Evolutionary conservation across 2,797 vertebrate species (phyloP).

Genomic region (Margarornis squamiger): DNA sequence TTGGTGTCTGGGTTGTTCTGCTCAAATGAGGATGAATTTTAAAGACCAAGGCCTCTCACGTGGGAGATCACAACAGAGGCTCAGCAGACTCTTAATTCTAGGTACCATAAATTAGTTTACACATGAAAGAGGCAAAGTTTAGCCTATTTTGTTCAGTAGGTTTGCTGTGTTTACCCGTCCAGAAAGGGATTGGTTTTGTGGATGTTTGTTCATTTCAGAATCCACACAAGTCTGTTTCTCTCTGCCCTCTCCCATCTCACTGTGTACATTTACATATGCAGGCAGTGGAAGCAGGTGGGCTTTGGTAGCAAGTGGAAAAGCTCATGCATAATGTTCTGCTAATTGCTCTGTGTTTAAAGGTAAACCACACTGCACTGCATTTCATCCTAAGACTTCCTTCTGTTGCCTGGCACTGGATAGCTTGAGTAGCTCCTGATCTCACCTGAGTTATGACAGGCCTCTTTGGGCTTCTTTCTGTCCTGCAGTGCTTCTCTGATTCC

Average conservation of each 20-base stretch:
- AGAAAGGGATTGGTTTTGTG: background rate
- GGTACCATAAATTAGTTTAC: background rate
- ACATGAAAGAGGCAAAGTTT: background rate
- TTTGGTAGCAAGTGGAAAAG: background rate
- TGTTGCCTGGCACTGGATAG: background rate
- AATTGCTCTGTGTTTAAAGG: conserved; percentile 12
- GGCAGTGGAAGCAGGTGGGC: background rate
- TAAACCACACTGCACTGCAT: background rate
- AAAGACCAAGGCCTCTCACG: fast-evolving
- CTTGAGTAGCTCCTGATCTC: background rate
- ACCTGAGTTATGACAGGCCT: background rate
- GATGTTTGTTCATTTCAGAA: background rate
- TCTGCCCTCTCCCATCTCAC: background rate
- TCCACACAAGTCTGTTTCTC: background rate
- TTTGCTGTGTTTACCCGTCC: background rate
- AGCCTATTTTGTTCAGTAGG: background rate
- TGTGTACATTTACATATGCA: background rate
- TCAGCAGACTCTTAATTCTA: background rate
- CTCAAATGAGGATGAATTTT: background rate
- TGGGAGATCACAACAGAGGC: background rate
- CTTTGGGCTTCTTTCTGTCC: background rate
- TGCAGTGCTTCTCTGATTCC: background rate
- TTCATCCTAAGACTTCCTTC: background rate
- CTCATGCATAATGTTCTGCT: background rate
- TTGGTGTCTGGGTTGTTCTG: background rate